Base-by-base conservation (phyloP, 2,888 invertebrate species). In the Phalangium opilio region DNA sequence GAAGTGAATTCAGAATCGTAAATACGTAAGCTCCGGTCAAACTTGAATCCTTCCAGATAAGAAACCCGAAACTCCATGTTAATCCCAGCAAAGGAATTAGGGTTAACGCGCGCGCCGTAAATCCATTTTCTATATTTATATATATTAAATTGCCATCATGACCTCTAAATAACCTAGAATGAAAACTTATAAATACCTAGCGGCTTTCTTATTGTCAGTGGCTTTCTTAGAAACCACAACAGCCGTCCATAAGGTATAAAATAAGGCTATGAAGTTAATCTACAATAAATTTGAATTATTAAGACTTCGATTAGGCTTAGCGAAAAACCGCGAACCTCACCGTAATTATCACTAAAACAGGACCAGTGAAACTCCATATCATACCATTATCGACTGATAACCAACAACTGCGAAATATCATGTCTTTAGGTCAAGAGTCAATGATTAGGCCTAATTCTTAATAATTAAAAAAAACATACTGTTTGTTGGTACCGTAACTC, bases 61-160 rank as follows among this genome's bases (percentile, higher is more conserved):
- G 21, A n/a, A 57, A 47, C 38, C 54, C 56, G 45, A 55, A 48
- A 10, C 52, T 39, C 57, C 57, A 57, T 10, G 57, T 55, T 10
- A 55, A 40, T 8, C 57, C 57, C 32, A 57, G 39, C 1, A 57
- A 38, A 5, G 54, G 51, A 42, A 54, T 49, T 21, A 54, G 45
- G 17, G 51, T 50, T 3, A 51, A 45, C 1, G 54, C n/a, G n/a
- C n/a, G n/a, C 49, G 7, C 50, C 46, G 15, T 49, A 35, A 7
- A 54, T 41, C 54, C 54, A 54, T n/a, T 50, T 27, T 34, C 54
- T 54, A 27, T 27, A 27, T 27, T 27, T 27, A 7, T n/a, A n/a
- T n/a, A n/a, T n/a, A n/a, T n/a, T n/a, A n/a, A n/a, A n/a, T n/a
- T 27, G 8, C 4, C 27, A 4, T 8, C 27, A 7, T 27, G 27